These are phyloP conservation scores for Montipora capricornis DNA, from an alignment of 64 coral and sea anemone genomes.

Conservation along the genomic window DNA sequence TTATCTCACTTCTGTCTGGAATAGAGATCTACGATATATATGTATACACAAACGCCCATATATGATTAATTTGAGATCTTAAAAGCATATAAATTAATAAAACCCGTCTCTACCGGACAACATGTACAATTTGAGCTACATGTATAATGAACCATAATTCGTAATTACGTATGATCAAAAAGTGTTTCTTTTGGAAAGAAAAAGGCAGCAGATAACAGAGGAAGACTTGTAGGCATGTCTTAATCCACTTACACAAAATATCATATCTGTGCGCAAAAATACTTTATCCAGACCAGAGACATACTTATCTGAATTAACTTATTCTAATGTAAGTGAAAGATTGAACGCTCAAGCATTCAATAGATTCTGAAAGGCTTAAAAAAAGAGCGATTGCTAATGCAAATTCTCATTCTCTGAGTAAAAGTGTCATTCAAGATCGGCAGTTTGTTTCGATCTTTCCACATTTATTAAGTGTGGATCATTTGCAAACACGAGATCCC, in stretches of 20 bases:
- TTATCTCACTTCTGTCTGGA: neutral
- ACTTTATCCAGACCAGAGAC: too few species aligned
- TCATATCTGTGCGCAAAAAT: neutral
- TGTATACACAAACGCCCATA: too few species aligned
- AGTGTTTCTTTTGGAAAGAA: neutral
- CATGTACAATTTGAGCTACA: too few species aligned
- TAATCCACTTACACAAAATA: conserved; percentile 6
- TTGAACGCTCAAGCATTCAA: neutral
- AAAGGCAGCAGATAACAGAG: neutral
- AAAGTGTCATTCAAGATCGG: neutral
- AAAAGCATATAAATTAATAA: too few species aligned
- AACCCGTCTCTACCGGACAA: too few species aligned
- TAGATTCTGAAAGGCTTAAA: too few species aligned
- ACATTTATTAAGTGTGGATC: neutral
- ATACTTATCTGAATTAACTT: too few species aligned
- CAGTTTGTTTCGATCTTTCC: neutral
- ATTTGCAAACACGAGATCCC: neutral
- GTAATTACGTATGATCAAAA: neutral
- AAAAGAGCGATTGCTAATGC: neutral
- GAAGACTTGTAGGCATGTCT: neutral
- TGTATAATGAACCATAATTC: too few species aligned
- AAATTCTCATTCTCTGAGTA: neutral
- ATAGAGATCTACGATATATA: neutral
- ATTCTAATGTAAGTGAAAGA: neutral
- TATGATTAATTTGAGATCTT: too few species aligned